phyloP scores from a whole-genome alignment of 1,140 invertebrate genomes.

The Drosophila micromelanica region DNA sequence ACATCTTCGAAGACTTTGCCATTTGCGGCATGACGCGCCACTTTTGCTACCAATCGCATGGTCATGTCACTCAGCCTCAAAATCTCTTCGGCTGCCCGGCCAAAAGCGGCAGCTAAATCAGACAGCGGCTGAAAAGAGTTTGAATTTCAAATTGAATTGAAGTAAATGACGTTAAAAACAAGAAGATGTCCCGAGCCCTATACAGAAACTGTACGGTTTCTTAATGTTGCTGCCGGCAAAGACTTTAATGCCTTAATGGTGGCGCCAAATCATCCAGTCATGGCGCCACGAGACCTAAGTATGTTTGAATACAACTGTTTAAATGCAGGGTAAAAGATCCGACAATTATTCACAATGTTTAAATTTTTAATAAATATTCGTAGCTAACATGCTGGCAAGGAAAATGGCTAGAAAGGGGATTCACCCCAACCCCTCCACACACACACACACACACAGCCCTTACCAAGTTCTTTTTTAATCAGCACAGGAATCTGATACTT shows the following conservation, averaged over 20 bases:
- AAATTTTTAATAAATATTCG: conserved; percentile 79
- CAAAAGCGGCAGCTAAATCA: conserved; percentile 2
- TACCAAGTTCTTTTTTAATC: conserved; percentile 68
- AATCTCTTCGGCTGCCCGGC: conserved; percentile 1
- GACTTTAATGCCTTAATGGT: conserved; percentile 74
- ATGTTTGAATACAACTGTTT: conserved; percentile 12
- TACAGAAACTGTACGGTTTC: conserved; percentile 31
- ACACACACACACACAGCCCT: conserved; percentile 3
- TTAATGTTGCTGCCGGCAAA: conserved; percentile 4
- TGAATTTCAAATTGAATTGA: conserved; percentile 80
- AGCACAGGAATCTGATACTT: conserved; percentile 81
- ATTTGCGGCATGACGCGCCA: conserved; percentile 68
- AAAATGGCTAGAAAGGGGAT: conserved; percentile 19
- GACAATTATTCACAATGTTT: conserved; percentile 79
- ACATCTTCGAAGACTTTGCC: conserved; percentile 60
- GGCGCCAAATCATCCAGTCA: conserved; percentile 63
- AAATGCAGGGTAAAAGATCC: conserved; percentile 61
- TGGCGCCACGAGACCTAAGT: conserved; percentile 64
- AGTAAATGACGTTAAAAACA: conserved; percentile 81
- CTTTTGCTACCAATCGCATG: conserved; percentile 70
- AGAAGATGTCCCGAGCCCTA: conserved; percentile 22
- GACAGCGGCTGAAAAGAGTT: conserved; percentile 61
- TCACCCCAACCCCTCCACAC: neutral
- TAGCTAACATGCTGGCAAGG: conserved; percentile 27
- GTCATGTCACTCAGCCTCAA: conserved; percentile 64